A percentile compares a stretch with the other conserved stretches of the same genome.
These are phyloP conservation scores for Nyctereutes procyonoides DNA, from an alignment of 2,113 vertebrate species.

Conservation along the genomic window DNA sequence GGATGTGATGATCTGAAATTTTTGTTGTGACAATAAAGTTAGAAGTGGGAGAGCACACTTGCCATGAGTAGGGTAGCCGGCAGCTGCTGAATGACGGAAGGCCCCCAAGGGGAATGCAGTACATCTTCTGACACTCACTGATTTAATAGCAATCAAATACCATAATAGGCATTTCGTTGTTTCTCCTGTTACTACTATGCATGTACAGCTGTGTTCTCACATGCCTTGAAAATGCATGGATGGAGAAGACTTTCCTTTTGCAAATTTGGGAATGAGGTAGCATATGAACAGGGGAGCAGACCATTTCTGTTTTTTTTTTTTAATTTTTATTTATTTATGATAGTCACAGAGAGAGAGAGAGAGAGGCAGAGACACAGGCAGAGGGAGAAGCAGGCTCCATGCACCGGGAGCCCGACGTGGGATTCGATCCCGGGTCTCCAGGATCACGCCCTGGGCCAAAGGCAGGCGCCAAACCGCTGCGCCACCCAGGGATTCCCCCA, in stretches of 20 bases:
- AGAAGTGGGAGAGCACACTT: neutral
- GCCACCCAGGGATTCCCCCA: no score
- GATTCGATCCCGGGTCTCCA: no score
- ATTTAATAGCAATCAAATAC: no score
- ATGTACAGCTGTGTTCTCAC: neutral
- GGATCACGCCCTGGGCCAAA: no score
- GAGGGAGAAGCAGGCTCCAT: no score
- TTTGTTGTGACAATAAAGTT: neutral
- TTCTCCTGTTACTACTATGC: neutral
- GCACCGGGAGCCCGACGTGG: no score
- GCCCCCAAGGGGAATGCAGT: neutral
- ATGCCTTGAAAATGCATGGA: neutral
- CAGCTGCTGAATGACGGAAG: neutral
- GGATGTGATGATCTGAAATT: neutral
- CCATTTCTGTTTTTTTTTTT: neutral
- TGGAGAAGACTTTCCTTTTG: neutral
- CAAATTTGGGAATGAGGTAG: neutral
- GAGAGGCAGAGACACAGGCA: no score
- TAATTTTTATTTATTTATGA: no score
- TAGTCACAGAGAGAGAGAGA: no score
- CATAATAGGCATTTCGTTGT: neutral
- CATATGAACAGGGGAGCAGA: constrained; percentile 33
- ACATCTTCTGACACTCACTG: neutral
- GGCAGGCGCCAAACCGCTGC: no score
- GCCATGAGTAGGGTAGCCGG: neutral